Conservation (phyloP, 2,113 vertebrate genomes). For the Sarotherodon lohbergeri region DNA sequence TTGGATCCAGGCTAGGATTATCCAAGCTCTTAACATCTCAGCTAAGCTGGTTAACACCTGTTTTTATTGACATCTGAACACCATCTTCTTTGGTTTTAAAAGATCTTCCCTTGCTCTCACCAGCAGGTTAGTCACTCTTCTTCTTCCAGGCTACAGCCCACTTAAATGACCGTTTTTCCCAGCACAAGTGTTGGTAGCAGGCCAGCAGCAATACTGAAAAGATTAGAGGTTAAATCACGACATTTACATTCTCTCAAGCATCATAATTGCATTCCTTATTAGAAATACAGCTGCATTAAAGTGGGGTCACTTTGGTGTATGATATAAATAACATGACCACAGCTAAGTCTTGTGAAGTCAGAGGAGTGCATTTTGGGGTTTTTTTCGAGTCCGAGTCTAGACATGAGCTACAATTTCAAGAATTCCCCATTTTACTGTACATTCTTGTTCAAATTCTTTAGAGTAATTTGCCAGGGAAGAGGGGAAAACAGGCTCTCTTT, state of each 20-base stretch:
- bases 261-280: not conserved
- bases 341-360: not conserved
- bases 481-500: conserved; percentile 22
- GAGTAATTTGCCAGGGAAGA: not conserved
- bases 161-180: conserved; percentile 31
- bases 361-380: not conserved
- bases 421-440: not conserved
- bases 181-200: not conserved
- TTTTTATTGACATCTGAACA: conserved; percentile 74
- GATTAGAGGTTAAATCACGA: not conserved
- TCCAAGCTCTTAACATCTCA: conserved; percentile 68
- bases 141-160: conserved; percentile 7
- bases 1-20: conserved; percentile 69
- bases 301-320: not conserved
- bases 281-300: not conserved
- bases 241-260: not conserved
- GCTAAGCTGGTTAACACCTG: conserved; percentile 78
- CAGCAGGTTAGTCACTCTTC: not conserved
- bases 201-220: not conserved
- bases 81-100: conserved; percentile 53
- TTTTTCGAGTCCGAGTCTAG: conserved; percentile 4
- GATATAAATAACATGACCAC: not conserved
- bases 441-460: conserved; percentile 5
- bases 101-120: conserved; percentile 29
- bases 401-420: conserved; percentile 18